Percentiles rank a stretch among this genome's conserved stretches.
These are phyloP conservation scores for Hucho hucho DNA, from an alignment of 2,113 vertebrate species.

Conservation along the genomic window DNA sequence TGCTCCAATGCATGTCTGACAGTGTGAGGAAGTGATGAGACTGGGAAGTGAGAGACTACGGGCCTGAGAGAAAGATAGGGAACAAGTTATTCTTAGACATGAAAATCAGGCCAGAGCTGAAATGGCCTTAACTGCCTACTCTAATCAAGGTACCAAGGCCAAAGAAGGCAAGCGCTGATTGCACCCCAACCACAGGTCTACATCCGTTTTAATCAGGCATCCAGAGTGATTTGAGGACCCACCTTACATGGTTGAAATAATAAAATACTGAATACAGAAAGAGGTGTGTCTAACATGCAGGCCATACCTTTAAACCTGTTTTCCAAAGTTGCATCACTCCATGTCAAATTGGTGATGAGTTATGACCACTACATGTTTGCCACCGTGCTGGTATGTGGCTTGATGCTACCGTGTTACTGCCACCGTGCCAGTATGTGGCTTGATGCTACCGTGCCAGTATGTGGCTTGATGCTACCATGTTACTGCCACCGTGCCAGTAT, in stretches of 20 bases:
- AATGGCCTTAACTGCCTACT: conserved; percentile 27
- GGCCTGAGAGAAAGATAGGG: not conserved
- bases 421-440: too few species aligned
- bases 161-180: conserved; percentile 12
- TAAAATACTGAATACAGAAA: not conserved
- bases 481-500: too few species aligned
- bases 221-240: not conserved
- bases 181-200: not conserved
- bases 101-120: conserved; percentile 54
- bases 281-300: too few species aligned
- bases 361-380: too few species aligned
- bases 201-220: not conserved
- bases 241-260: not conserved
- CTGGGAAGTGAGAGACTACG: not conserved
- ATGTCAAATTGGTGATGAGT: too few species aligned
- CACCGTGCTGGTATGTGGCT: too few species aligned
- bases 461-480: too few species aligned
- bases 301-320: too few species aligned
- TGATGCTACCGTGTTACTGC: too few species aligned
- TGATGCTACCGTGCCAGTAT: too few species aligned
- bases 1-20: not conserved
- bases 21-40: not conserved
- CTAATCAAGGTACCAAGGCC: conserved; percentile 26
- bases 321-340: too few species aligned
- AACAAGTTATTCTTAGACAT: conserved; percentile 59